These are phyloP conservation scores for Cactoblastis cactorum DNA, from an alignment of 2,888 invertebrate species.

Conservation along the genomic window DNA sequence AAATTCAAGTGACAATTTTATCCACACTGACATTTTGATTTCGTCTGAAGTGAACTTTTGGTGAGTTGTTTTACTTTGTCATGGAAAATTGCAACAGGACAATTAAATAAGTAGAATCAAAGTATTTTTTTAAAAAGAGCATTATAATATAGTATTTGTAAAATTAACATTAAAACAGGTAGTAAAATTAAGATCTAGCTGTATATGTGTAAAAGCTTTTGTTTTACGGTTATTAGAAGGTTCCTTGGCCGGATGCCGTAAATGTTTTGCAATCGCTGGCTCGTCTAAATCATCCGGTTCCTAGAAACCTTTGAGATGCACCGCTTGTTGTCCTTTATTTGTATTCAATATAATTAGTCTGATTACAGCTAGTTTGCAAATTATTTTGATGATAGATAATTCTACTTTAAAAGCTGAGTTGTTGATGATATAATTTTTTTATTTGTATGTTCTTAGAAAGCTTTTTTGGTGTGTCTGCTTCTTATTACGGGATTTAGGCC, in stretches of 20 bases:
- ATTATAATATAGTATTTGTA: too few species aligned
- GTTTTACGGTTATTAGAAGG: not conserved
- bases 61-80: constrained; percentile 13
- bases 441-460: too few species aligned
- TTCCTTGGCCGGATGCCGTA: constrained; percentile 25
- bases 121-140: too few species aligned
- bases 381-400: not conserved
- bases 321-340: constrained; percentile 15
- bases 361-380: too few species aligned
- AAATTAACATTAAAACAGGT: not conserved
- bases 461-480: too few species aligned
- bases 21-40: constrained; percentile 21
- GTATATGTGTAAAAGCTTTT: not conserved
- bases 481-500: too few species aligned
- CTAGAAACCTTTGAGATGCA: constrained; percentile 35
- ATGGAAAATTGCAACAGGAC: not conserved
- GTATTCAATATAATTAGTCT: constrained; percentile 7
- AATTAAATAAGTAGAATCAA: too few species aligned
- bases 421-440: too few species aligned
- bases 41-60: constrained; percentile 21
- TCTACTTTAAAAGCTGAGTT: too few species aligned
- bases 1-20: constrained; percentile 29
- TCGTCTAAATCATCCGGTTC: constrained; percentile 38
- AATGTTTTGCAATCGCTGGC: constrained; percentile 29
- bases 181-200: not conserved